A percentile compares a stretch with the other conserved stretches of the same genome.
phyloP scores from a whole-genome alignment of 2,888 invertebrate genomes.

The Drosophila kambysellisi region DNA sequence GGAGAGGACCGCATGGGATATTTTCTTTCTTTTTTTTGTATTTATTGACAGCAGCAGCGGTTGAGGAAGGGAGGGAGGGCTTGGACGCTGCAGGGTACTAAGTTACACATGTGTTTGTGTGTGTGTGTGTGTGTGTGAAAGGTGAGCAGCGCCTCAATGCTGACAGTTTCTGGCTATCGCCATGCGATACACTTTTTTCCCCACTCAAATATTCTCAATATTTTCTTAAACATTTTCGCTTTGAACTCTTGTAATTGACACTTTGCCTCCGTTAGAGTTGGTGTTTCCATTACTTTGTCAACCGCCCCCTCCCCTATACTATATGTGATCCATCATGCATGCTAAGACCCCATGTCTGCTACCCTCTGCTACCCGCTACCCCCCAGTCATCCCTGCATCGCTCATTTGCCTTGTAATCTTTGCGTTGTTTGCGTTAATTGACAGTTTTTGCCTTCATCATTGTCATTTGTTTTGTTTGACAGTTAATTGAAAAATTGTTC shows the following conservation, averaged over 20 bases:
- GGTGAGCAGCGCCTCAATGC: constrained; percentile 49
- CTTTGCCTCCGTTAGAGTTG: constrained; percentile 38
- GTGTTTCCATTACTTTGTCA: constrained; percentile 21
- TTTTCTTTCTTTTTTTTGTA: not conserved
- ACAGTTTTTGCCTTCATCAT: constrained; percentile 62
- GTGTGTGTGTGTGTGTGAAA: constrained; percentile 28
- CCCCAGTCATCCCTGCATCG: not conserved
- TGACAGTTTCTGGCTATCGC: constrained; percentile 55
- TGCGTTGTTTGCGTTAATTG: constrained; percentile 54
- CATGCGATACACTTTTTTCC: constrained; percentile 47
- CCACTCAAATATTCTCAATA: constrained; percentile 21
- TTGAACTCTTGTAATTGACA: constrained; percentile 61
- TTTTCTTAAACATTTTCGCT: constrained; percentile 17
- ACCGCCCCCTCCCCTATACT: not conserved
- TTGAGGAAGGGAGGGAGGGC: not conserved
- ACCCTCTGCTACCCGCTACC: not conserved
- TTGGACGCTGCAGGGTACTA: constrained; percentile 42
- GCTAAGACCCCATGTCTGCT: constrained; percentile 29
- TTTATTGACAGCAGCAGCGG: constrained; percentile 63
- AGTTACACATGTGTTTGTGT: not conserved
- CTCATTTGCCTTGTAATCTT: constrained; percentile 57
- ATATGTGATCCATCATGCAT: constrained; percentile 65
- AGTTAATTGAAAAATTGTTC: constrained; percentile 79
- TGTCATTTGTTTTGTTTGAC: constrained; percentile 44
- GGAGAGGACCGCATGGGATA: constrained; percentile 49